Base-by-base conservation (phyloP, 2,113 vertebrate species). In the Sphaerodactylus townsendi region DNA sequence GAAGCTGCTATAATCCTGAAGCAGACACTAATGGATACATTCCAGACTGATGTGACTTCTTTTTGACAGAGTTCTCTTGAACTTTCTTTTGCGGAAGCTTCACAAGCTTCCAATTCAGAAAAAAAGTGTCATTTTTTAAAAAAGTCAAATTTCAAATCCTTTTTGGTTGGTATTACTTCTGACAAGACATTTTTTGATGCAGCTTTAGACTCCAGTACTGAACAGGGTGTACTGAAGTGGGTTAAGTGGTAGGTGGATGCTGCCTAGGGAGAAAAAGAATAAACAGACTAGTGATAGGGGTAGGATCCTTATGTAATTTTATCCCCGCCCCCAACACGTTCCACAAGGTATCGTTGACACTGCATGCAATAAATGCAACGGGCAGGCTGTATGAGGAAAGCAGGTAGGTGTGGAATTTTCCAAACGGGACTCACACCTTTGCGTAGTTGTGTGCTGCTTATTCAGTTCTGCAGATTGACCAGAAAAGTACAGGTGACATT, bases 401-500 rank as follows among this genome's bases (percentile, higher is more conserved):
- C 70, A 78, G 79, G 91, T 90, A 30, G 21, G 4, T 30, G 56
- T 59, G 13, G 0, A 59, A 44, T 37, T 70, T 89, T 78, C 15
- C 59, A 44, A 65, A 65, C 5, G 28, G 46, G 50, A 64, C 68
- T 46, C 69, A 46, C 28, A 76, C 1, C 35, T 71, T 59, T 37
- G 35, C 17, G 33, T 79, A 44, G 13, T 23, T 64, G 39, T 19
- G 10, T 65, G 70, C 37, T 44, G 13, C 21, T 39, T n/a, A 2
- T 17, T 73, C n/a, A 25, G 8, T 73, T 48, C 4, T 33, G 19
- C 39, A 48, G 39, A 19, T 28, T 74, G 44, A 48, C 25, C 6
- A 33, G 44, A 73, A 6, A 3, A 39, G n/a, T 68, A 73, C 81
- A 1, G 0, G 8, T 59, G 65, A 77, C 69, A n/a, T 25, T 30